Base-by-base conservation (phyloP, 2,888 invertebrate genomes). In the Melanchra persicariae region DNA sequence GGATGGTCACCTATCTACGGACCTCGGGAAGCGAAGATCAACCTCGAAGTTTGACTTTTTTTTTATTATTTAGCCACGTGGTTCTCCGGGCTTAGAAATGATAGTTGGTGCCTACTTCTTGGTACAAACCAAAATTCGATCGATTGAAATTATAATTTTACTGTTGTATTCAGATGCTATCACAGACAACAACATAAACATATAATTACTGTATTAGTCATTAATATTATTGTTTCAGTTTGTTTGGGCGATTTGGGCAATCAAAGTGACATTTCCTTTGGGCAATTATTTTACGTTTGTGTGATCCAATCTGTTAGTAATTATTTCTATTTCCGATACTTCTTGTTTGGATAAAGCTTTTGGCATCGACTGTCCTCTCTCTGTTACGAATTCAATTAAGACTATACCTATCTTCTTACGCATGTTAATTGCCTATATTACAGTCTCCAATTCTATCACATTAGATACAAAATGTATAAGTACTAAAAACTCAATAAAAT, bases 321-420 rank as follows among this genome's bases (percentile, higher is more conserved):
- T 75, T 70, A 70, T 26, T 63, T 77, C 22, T 79, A 63, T 79
- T 61, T 64, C n/a, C 40, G 22, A 57, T 24, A 37, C 26, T 66
- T 51, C 26, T 47, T 60, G 66, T 47, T 78, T 77, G 0, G 12
- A 60, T 12, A 51, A 30, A 60, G 37, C 7, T 62, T 68, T 59
- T 59, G 52, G 43, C 60, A 61, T 45, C 40, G 9, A 40, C 43
- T 54, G 58, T 26, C 8, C 2, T 74, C 22, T 24, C 2, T 74
- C 22, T 24, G 12, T 37, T 24, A 37, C 0, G 6, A 54, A 66
- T 67, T 24, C 9, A n/a, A 57, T 17, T 40, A 1, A 5, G 12
- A 40, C 40, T 40, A 17, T 15, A 40, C 2, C 40, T 0, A 40
- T 40, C 15, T 5, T 40, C 40, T 2, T 40, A 17, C 5, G 4